Conservation (phyloP, 2,888 invertebrate genomes). For the Coleophora flavipennella region DNA sequence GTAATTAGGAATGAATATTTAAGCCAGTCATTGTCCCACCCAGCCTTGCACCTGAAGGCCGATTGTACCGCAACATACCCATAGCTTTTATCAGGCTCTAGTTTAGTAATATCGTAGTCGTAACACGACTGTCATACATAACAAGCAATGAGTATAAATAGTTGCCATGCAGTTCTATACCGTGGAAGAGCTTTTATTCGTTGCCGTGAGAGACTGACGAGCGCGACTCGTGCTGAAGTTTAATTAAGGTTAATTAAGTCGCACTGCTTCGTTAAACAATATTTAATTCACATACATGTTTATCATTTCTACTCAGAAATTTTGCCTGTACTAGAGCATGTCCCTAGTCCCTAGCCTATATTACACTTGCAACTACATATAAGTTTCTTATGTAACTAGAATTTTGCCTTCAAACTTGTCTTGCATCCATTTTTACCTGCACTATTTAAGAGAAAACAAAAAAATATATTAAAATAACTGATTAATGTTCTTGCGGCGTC, state of each 20-base stretch:
- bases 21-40: not conserved
- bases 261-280: slow-evolving; percentile 25
- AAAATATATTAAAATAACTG: slow-evolving; percentile 13
- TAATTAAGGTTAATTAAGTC: slow-evolving; percentile 63
- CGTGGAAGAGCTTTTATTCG: slow-evolving; percentile 21
- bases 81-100: slow-evolving; percentile 1
- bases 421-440: too few relatives aligned
- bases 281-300: slow-evolving; percentile 19
- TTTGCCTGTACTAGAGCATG: too few relatives aligned
- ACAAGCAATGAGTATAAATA: too few relatives aligned
- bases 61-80: not conserved
- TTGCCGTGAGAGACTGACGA: slow-evolving; percentile 43
- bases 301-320: too few relatives aligned
- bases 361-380: too few relatives aligned
- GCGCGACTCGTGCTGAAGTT: slow-evolving; percentile 32
- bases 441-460: too few relatives aligned
- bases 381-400: too few relatives aligned
- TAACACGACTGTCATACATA: too few relatives aligned
- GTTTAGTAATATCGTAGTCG: too few relatives aligned
- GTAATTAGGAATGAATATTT: not conserved
- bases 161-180: too few relatives aligned
- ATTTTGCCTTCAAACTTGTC: too few relatives aligned
- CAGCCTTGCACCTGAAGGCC: not conserved
- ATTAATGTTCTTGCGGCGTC: slow-evolving; percentile 57
- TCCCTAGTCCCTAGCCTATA: too few relatives aligned